Base-by-base conservation (phyloP, 2,888 invertebrate genomes). In the Harpalus rufipes region DNA sequence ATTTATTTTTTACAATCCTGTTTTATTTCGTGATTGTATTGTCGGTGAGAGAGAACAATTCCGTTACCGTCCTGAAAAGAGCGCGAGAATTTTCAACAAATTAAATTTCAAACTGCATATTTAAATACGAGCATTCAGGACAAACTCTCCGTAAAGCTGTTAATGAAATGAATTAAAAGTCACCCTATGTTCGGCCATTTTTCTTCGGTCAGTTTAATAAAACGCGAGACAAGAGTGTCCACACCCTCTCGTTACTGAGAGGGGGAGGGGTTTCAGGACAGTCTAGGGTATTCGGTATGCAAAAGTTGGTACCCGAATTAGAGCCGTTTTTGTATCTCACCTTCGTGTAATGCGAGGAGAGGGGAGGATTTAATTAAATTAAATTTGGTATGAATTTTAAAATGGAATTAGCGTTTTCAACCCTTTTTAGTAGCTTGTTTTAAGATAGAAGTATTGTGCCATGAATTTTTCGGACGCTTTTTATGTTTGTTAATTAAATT, bases 181-280 rank as follows among this genome's bases (percentile, higher is more conserved):
- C 81, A 68, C 81, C 65, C 68, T 80, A 59, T 80, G 61, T 59
- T 61, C 80, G 80, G 63, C 88, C 89, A 89, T 89, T 89, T 89
- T 89, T 89, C 89, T 89, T 89, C 88, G 87, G 87, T 87, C 87
- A 87, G 88, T 89, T 88, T 88, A 88, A 89, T 89, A 89, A 89
- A 88, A 88, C 87, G 87, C 88, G 80, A 80, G 80, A 80, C 80
- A 80, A 80, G 59, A 79, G 59, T 61, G 80, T 80, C 80, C 61
- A 80, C 80, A 61, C 80, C 80, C 80, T 74, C 72, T 74, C 72
- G 78, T 56, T 78, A 78, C 58, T 2, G 12, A 44, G 72, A 12
- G 44, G 72, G 72, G 72, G 72, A 16, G 41, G 72, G 41, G 41
- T 72, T 74, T 44, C 41, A 39, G 68, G 41, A 68, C 68, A 68